phyloP scores from a whole-genome alignment of 1,140 invertebrate species.

The Cylas formicarius region DNA sequence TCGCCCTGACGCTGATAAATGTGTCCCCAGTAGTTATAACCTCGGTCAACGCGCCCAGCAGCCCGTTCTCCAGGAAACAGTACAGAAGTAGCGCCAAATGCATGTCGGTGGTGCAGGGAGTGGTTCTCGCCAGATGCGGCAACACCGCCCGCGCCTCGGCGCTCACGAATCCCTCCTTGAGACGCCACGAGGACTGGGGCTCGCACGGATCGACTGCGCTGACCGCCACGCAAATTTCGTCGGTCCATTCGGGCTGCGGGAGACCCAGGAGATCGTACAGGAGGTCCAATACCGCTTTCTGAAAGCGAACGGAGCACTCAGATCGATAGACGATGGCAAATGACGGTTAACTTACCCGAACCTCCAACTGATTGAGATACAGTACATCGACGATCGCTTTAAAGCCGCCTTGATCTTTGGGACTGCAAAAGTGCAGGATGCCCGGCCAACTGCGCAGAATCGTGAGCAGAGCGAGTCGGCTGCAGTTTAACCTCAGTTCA shows the following conservation, averaged over 20 bases:
- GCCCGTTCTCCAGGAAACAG: slow-evolving; percentile 76
- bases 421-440: slow-evolving; percentile 75
- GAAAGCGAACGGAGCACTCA: slow-evolving; percentile 31
- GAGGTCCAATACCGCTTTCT: slow-evolving; percentile 86
- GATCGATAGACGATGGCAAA: slow-evolving; percentile 10
- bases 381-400: slow-evolving; percentile 80
- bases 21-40: slow-evolving; percentile 84
- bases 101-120: slow-evolving; percentile 85
- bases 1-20: slow-evolving; percentile 82
- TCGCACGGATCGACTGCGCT: slow-evolving; percentile 78
- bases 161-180: slow-evolving; percentile 88
- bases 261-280: slow-evolving; percentile 84
- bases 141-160: slow-evolving; percentile 77
- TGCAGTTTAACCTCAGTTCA: slow-evolving; percentile 73
- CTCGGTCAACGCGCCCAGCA: slow-evolving; percentile 83
- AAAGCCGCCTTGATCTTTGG: slow-evolving; percentile 61
- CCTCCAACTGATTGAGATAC: slow-evolving; percentile 80
- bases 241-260: slow-evolving; percentile 81
- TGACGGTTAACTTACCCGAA: slow-evolving; percentile 59
- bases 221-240: slow-evolving; percentile 80
- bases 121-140: slow-evolving; percentile 71
- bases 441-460: slow-evolving; percentile 87
- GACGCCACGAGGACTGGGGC: slow-evolving; percentile 73
- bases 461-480: slow-evolving; percentile 74
- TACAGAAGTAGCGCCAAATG: slow-evolving; percentile 85